Evolutionary conservation across 2,797 vertebrate species (phyloP).

Genomic region (Petrocephalus sullivani): DNA sequence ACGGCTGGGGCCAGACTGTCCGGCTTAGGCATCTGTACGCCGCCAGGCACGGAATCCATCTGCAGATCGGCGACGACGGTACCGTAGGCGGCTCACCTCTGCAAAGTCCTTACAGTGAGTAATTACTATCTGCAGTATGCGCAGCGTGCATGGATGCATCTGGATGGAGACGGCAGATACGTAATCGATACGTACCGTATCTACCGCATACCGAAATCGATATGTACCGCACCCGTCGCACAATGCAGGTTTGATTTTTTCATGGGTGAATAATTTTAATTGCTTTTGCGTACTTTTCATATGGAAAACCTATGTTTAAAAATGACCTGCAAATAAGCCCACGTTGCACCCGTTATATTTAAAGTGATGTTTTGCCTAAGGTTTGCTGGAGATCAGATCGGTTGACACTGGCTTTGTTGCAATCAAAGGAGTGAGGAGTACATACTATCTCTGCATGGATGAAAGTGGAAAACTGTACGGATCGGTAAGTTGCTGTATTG

Average conservation of each 20-base stretch:
- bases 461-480: conserved; percentile 71
- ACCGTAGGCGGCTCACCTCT: conserved; percentile 66
- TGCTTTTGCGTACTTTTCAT: neutral
- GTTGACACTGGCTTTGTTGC: conserved; percentile 76
- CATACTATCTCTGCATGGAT: conserved; percentile 82
- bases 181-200: neutral
- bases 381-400: conserved; percentile 81
- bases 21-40: conserved; percentile 81
- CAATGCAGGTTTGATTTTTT: neutral
- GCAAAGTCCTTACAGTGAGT: conserved; percentile 79
- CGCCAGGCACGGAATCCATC: conserved; percentile 70
- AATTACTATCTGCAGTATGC: neutral
- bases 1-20: conserved; percentile 78
- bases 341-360: neutral
- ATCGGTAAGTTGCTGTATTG: conserved; percentile 64
- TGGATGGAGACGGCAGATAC: neutral
- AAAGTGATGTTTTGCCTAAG: conserved; percentile 47
- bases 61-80: conserved; percentile 74
- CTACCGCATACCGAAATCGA: neutral
- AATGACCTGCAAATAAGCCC: neutral
- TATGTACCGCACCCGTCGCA: neutral
- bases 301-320: neutral
- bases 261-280: neutral
- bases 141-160: neutral
- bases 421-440: conserved; percentile 76